These are phyloP conservation scores for Caenorhabditis doughertyi DNA, from an alignment of 2,888 invertebrate genomes.

Conservation along the genomic window DNA sequence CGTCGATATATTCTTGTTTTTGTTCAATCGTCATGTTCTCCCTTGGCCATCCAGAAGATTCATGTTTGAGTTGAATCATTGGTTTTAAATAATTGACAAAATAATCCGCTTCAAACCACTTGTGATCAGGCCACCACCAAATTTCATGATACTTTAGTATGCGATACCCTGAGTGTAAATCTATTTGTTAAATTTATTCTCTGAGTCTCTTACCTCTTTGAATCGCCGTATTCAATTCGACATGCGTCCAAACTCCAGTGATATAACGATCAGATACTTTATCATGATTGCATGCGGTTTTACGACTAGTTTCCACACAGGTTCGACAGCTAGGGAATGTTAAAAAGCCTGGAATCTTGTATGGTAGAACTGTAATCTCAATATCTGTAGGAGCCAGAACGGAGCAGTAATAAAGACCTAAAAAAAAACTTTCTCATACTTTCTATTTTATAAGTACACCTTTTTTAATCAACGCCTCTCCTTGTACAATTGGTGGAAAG, in stretches of 20 bases:
- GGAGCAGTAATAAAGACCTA: not conserved
- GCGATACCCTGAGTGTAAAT: not conserved
- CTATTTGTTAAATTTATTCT: not conserved
- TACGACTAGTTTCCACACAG: not conserved
- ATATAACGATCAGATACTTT: conserved; percentile 5
- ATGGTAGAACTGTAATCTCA: not conserved
- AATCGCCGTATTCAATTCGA: not conserved
- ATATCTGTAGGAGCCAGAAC: not conserved
- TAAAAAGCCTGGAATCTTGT: conserved; percentile 3
- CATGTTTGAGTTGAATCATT: conserved; percentile 10
- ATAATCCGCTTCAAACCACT: not conserved
- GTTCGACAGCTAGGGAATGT: conserved; percentile 11
- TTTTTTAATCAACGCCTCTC: not conserved
- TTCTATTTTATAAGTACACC: not conserved
- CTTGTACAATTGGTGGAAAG: not conserved
- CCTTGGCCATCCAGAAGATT: conserved; percentile 1
- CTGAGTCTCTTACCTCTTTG: not conserved
- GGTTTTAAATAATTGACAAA: conserved; percentile 6
- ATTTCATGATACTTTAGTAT: conserved; percentile 10
- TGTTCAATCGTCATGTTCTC: not conserved
- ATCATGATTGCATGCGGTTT: not conserved
- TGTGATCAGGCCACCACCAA: conserved; percentile 18
- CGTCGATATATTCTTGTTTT: not conserved
- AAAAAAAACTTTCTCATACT: not conserved
- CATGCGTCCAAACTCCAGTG: conserved; percentile 11